A percentile compares a stretch with the other conserved stretches of the same genome.
Evolutionary conservation across 2,888 invertebrate species (phyloP).

Genomic region (Orthonychiurus folsomi): DNA sequence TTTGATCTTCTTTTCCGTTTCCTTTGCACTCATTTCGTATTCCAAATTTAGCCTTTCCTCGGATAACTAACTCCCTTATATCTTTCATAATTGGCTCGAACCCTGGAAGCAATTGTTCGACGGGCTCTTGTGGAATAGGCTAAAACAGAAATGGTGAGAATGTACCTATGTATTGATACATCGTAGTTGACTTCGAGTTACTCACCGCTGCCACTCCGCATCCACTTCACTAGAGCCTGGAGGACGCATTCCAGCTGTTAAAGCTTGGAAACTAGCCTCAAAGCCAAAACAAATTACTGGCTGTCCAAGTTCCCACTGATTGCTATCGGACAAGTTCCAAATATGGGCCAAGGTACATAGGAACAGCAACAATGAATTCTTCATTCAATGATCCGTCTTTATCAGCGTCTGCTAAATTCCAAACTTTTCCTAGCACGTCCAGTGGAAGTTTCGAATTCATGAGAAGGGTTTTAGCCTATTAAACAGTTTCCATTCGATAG

Average conservation of each 20-base stretch:
- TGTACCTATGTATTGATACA: neutral
- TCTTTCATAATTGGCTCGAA: conserved; percentile 85
- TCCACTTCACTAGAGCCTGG: conserved; percentile 81
- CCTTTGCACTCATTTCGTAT: conserved; percentile 79
- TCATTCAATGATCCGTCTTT: conserved; percentile 77
- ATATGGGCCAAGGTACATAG: conserved; percentile 82
- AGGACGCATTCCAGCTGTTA: conserved; percentile 71
- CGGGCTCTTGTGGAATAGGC: conserved; percentile 17
- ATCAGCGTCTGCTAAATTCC: conserved; percentile 97
- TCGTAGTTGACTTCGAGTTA: too few relatives aligned
- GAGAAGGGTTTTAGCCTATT: conserved; percentile 72
- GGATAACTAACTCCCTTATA: conserved; percentile 76
- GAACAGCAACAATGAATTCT: conserved; percentile 68
- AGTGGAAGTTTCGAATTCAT: conserved; percentile 91
- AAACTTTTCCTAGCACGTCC: conserved; percentile 84
- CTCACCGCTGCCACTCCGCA: conserved; percentile 46
- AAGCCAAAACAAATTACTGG: conserved; percentile 91
- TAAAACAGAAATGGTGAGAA: conserved; percentile 7
- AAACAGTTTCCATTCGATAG: neutral
- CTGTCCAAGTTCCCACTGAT: conserved; percentile 83
- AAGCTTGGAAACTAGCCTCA: conserved; percentile 85
- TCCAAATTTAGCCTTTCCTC: conserved; percentile 75
- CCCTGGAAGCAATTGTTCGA: conserved; percentile 59
- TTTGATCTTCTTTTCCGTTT: conserved; percentile 83
- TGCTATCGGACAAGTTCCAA: conserved; percentile 91